These are phyloP conservation scores for Flexamia atlantica DNA, from an alignment of 2,888 invertebrate species.

Conservation along the genomic window DNA sequence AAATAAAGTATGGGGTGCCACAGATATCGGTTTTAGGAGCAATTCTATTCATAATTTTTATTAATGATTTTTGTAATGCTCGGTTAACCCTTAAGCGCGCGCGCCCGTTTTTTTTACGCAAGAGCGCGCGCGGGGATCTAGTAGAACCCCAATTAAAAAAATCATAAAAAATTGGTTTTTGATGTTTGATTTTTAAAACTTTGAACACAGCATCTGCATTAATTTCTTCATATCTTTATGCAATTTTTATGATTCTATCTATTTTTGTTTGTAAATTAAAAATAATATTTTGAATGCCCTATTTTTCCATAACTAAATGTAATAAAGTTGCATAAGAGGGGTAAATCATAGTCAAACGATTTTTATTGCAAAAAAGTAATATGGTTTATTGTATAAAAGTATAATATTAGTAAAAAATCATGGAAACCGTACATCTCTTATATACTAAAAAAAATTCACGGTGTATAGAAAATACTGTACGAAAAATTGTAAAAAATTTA, in stretches of 20 bases:
- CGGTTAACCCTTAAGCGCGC: neutral
- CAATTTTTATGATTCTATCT: neutral
- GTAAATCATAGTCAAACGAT: neutral
- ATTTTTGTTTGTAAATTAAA: neutral
- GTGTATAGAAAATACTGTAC: conserved; percentile 21
- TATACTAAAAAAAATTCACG: conserved; percentile 3
- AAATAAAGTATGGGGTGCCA: too few relatives aligned
- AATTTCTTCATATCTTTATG: neutral
- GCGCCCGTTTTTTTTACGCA: neutral
- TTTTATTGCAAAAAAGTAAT: neutral
- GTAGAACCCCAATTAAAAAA: neutral
- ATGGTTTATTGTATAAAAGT: neutral
- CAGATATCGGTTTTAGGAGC: too few relatives aligned
- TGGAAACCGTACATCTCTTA: conserved; percentile 11
- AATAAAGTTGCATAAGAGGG: neutral
- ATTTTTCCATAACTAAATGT: neutral
- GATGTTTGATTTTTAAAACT: neutral
- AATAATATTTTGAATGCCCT: neutral
- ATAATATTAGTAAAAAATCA: conserved; percentile 29
- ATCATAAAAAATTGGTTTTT: neutral
- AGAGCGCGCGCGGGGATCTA: neutral
- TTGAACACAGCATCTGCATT: neutral
- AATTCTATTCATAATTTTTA: too few relatives aligned
- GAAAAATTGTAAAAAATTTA: neutral
- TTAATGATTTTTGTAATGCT: too few relatives aligned